Conservation (phyloP, 2,888 invertebrate species). For the Leptura quadrifasciata region DNA sequence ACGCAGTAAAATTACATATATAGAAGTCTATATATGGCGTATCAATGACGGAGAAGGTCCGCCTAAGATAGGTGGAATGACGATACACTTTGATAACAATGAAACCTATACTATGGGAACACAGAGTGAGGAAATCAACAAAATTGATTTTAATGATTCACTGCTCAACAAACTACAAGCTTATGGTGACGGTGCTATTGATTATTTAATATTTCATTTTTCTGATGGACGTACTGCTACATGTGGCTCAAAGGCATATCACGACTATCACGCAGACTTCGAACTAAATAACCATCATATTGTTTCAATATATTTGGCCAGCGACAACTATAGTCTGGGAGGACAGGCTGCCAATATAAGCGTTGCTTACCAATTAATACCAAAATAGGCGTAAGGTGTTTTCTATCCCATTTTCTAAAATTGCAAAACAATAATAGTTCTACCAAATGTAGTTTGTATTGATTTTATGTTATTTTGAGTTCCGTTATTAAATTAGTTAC, state of each 20-base stretch:
- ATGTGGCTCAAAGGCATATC: background rate
- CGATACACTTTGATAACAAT: constrained; percentile 13
- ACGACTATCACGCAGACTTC: background rate
- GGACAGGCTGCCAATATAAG: constrained; percentile 29
- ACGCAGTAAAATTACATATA: constrained; percentile 5
- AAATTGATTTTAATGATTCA: constrained; percentile 18
- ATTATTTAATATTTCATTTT: constrained; percentile 31
- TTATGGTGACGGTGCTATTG: constrained; percentile 14
- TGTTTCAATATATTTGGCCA: constrained; percentile 20
- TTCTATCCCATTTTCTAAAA: too few species aligned
- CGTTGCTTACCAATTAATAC: constrained; percentile 16
- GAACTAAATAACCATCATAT: constrained; percentile 36
- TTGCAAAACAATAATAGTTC: too few species aligned
- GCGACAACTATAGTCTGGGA: background rate
- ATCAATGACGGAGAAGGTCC: background rate
- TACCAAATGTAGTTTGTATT: too few species aligned
- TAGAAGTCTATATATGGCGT: constrained; percentile 37
- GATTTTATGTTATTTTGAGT: too few species aligned
- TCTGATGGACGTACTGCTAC: constrained; percentile 23
- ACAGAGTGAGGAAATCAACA: background rate
- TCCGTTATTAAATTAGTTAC: too few species aligned
- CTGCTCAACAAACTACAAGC: constrained; percentile 9
- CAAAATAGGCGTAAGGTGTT: too few species aligned
- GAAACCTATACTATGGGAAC: constrained; percentile 22
- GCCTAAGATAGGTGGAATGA: constrained; percentile 28